phyloP scores from a whole-genome alignment of 2,888 invertebrate genomes.

The Altica lythri region DNA sequence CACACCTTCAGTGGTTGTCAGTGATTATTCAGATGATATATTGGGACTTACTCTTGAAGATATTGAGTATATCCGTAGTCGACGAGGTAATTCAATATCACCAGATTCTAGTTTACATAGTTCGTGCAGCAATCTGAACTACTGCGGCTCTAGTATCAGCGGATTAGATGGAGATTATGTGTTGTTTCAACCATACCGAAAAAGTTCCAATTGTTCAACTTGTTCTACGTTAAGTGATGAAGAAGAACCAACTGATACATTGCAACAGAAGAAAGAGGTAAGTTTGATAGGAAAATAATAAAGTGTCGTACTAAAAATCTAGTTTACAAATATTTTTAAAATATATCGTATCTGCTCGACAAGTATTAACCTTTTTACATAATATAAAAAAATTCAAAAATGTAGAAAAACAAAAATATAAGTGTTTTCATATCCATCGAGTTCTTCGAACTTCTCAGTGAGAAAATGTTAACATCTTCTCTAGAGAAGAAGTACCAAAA shows the following conservation, averaged over 20 bases:
- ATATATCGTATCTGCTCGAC: too few species aligned
- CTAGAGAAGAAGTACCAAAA: too few species aligned
- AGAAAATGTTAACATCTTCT: too few species aligned
- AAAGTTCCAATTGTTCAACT: slow-evolving; percentile 75
- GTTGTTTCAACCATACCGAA: slow-evolving; percentile 65
- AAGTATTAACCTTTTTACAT: too few species aligned
- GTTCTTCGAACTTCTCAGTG: too few species aligned
- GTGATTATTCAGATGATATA: slow-evolving; percentile 81
- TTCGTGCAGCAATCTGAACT: slow-evolving; percentile 65
- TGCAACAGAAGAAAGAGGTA: slow-evolving; percentile 48
- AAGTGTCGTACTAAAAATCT: too few species aligned
- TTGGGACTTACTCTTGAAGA: slow-evolving; percentile 65
- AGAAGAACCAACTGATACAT: slow-evolving; percentile 60
- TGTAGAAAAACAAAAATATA: too few species aligned
- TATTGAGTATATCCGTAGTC: slow-evolving; percentile 63
- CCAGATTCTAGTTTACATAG: slow-evolving; percentile 65
- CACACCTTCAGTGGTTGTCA: slow-evolving; percentile 85
- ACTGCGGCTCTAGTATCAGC: slow-evolving; percentile 63
- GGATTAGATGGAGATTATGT: slow-evolving; percentile 61
- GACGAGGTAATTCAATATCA: slow-evolving; percentile 54
- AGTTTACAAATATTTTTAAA: too few species aligned
- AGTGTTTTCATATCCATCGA: too few species aligned
- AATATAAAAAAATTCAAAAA: too few species aligned
- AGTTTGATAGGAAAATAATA: slow-evolving; percentile 8
- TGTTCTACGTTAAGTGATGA: slow-evolving; percentile 76